phyloP scores from a whole-genome alignment of 35 echinoderm and acorn worm genomes.

The Holothuria glaberrima region DNA sequence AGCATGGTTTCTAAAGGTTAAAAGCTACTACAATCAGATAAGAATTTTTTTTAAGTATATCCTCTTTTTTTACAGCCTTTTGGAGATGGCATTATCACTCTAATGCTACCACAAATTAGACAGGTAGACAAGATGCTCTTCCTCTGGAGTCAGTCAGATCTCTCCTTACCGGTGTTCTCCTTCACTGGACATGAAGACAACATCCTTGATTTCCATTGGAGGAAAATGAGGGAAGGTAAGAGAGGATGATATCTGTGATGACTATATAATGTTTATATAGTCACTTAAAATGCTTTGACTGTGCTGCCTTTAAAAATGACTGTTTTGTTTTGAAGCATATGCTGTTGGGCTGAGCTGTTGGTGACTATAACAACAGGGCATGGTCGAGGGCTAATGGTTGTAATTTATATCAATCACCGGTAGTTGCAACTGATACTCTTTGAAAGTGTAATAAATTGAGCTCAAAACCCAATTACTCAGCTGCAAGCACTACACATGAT shows the following conservation, averaged over 20 bases:
- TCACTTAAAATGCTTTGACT: too few species aligned
- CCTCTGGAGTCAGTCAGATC: conserved; percentile 83
- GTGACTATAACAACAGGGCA: background rate
- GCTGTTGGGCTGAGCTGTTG: too few species aligned
- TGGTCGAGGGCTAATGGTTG: background rate
- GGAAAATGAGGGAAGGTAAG: conserved; percentile 83
- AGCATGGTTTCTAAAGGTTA: too few species aligned
- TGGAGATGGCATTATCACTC: conserved; percentile 90
- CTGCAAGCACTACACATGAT: too few species aligned
- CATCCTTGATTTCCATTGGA: conserved; percentile 97
- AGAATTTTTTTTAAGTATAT: too few species aligned
- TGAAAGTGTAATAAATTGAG: too few species aligned
- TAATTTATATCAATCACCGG: too few species aligned
- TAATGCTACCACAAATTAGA: conserved; percentile 84
- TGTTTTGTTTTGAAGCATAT: too few species aligned
- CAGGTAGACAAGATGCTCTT: conserved; percentile 85
- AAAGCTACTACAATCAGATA: too few species aligned
- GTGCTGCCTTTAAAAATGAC: too few species aligned
- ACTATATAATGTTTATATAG: background rate
- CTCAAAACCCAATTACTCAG: too few species aligned
- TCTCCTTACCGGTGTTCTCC: conserved; percentile 67
- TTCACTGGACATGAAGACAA: conserved; percentile 94
- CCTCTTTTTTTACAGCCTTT: conserved; percentile 69
- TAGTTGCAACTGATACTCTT: too few species aligned
- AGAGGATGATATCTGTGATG: background rate